These are phyloP conservation scores for Halocaridina rubra DNA, from an alignment of 2,888 invertebrate species.

Conservation along the genomic window DNA sequence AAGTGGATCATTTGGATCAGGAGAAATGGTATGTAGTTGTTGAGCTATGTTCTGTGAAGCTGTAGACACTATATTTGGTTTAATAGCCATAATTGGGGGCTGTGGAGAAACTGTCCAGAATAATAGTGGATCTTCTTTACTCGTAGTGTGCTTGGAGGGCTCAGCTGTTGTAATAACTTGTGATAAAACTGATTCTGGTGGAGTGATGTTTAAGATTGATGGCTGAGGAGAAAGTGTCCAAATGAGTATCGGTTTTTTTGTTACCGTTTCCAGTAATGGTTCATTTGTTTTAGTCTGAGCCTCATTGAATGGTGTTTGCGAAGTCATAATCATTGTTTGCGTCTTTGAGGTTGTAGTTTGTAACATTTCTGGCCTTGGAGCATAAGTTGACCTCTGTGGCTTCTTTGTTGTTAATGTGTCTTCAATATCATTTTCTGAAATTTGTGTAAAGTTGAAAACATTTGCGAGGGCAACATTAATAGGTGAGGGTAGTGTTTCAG, in stretches of 20 bases:
- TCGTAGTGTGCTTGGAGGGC: background rate
- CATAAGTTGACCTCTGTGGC: background rate
- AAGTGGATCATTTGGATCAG: slow-evolving; percentile 30
- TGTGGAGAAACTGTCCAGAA: slow-evolving; percentile 48
- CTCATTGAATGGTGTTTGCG: too few relatives aligned
- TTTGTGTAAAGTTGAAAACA: background rate
- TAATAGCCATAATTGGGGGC: slow-evolving; percentile 21
- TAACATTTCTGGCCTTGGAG: background rate
- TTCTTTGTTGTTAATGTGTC: background rate
- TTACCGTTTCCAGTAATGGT: background rate
- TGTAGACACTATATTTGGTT: slow-evolving; percentile 9
- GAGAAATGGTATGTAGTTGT: background rate
- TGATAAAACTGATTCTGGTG: slow-evolving; percentile 13
- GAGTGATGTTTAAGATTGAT: slow-evolving; percentile 21
- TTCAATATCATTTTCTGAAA: background rate
- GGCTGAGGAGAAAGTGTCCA: slow-evolving; percentile 53
- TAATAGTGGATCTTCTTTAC: slow-evolving; percentile 21
- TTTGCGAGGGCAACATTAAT: background rate
- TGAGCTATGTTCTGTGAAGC: background rate
- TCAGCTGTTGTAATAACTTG: background rate
- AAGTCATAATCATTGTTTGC: background rate
- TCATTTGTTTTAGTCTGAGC: background rate
- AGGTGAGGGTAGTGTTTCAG: background rate
- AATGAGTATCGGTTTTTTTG: slow-evolving; percentile 3
- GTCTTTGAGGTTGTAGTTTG: background rate